These are phyloP conservation scores for Apostichopus parvimensis DNA, from an alignment of 35 echinoderm and acorn worm genomes.

Conservation along the genomic window DNA sequence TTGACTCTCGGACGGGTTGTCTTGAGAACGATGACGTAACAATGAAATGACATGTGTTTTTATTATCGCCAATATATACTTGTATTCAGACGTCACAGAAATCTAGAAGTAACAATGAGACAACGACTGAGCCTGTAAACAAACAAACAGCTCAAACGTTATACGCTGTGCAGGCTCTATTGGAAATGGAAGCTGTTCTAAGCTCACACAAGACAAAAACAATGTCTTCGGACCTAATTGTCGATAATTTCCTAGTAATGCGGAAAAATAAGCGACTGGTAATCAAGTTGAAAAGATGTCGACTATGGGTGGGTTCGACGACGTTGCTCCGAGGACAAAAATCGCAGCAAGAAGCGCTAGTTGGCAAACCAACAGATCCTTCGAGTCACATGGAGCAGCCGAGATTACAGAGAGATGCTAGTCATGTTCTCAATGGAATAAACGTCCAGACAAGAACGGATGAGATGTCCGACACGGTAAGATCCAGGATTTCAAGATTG, in stretches of 20 bases:
- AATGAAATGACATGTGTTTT: not conserved
- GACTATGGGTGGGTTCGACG: not conserved
- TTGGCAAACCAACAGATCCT: not conserved
- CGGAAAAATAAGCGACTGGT: constrained; percentile 7
- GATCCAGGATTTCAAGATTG: too few relatives aligned
- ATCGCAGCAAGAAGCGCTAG: not conserved
- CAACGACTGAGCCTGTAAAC: not conserved
- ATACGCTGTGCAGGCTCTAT: not conserved
- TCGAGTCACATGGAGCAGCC: not conserved
- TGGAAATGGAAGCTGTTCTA: too few relatives aligned
- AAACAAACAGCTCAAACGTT: not conserved
- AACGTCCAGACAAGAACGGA: not conserved
- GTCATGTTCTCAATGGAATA: not conserved
- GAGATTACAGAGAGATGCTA: not conserved
- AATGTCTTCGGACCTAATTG: not conserved
- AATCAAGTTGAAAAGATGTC: constrained; percentile 25
- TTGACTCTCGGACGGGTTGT: too few relatives aligned
- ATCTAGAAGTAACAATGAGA: too few relatives aligned
- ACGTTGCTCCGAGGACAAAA: not conserved
- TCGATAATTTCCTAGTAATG: not conserved
- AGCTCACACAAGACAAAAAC: not conserved
- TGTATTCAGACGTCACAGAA: not conserved
- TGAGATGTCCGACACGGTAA: not conserved
- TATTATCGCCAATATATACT: not conserved
- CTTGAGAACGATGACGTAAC: not conserved